Evolutionary conservation across 37 sponge, comb jelly and placozoan genomes (phyloP).

Genomic region (Oscarella lobularis): DNA sequence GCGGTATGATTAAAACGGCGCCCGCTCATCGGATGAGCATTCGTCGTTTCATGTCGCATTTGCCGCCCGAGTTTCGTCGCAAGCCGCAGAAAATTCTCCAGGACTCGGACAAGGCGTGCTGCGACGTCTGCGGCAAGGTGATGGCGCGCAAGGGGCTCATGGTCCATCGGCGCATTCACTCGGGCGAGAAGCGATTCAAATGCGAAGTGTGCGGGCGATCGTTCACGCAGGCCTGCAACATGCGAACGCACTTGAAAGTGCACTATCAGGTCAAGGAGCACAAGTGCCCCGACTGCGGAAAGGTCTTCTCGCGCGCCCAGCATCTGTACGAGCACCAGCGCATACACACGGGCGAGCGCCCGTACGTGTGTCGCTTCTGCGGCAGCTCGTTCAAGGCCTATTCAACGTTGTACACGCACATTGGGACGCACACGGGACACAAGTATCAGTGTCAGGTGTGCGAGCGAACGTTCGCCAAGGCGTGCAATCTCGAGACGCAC

Average conservation of each 20-base stretch:
- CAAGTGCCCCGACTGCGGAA: background rate
- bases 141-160: background rate
- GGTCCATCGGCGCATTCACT: background rate
- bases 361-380: background rate
- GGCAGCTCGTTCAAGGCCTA: conserved; percentile 1
- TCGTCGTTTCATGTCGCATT: background rate
- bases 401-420: background rate
- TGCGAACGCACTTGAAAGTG: background rate
- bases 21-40: background rate
- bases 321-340: background rate
- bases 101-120: background rate
- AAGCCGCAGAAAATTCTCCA: background rate
- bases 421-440: conserved; percentile 1
- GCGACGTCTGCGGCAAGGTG: conserved; percentile 3
- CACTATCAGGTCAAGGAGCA: background rate
- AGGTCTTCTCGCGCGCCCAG: conserved; percentile 1
- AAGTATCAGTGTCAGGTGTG: background rate
- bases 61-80: background rate
- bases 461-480: background rate
- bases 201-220: background rate
- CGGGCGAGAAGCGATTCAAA: background rate
- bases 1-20: background rate
- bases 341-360: background rate
- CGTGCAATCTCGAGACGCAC: background rate
- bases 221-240: conserved; percentile 1